Evolutionary conservation across 92 coral and sea anemone genomes (phyloP).

Genomic region (Pocillopora meandrina): DNA sequence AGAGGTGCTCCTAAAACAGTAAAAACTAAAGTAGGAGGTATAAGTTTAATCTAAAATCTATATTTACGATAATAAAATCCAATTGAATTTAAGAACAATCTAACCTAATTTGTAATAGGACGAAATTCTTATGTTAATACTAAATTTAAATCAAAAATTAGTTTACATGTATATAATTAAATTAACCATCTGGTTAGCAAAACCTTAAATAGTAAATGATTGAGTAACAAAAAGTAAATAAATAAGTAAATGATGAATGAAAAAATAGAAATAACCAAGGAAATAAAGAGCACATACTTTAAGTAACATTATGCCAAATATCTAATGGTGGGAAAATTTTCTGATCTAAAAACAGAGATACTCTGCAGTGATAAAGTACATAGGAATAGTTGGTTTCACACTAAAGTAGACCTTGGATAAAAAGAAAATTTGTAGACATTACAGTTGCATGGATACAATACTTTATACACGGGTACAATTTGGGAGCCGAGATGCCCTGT

Average conservation of each 20-base stretch:
- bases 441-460: background rate
- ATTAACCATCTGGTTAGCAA: background rate
- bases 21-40: too few species aligned
- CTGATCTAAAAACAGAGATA: too few species aligned
- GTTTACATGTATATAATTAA: background rate
- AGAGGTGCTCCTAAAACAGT: too few species aligned
- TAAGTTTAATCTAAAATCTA: too few species aligned
- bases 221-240: background rate
- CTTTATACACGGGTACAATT: background rate
- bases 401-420: background rate
- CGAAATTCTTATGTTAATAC: too few species aligned
- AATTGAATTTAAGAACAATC: too few species aligned
- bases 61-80: too few species aligned
- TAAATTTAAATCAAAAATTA: background rate
- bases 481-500: constrained; percentile 5
- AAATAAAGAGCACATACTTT: background rate
- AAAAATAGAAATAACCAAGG: background rate
- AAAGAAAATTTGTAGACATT: background rate
- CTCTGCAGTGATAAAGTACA: constrained; percentile 4
- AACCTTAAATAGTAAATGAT: background rate
- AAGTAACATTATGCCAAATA: background rate
- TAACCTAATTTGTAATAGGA: too few species aligned
- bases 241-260: background rate
- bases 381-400: background rate
- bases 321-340: background rate